These are phyloP conservation scores for Acrocyrtus sp. DNA, from an alignment of 2,888 invertebrate genomes.

Conservation along the genomic window DNA sequence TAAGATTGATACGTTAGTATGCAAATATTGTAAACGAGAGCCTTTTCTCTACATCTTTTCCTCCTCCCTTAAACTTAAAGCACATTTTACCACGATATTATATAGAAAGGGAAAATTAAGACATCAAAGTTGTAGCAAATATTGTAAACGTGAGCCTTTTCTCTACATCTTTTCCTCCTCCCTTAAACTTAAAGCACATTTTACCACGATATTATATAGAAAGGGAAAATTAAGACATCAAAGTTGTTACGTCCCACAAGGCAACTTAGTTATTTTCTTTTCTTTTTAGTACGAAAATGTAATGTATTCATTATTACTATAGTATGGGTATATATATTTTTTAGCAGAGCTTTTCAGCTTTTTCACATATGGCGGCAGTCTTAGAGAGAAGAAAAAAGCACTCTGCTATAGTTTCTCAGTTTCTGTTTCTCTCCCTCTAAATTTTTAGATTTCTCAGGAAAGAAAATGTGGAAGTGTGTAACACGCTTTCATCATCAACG, in stretches of 20 bases:
- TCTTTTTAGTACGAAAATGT: background rate
- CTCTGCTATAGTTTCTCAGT: no score
- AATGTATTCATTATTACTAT: slow-evolving; percentile 24
- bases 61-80: no score
- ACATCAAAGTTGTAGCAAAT: slow-evolving; percentile 60
- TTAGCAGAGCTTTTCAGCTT: background rate
- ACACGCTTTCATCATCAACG: slow-evolving; percentile 12
- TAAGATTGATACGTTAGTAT: no score
- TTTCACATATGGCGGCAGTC: background rate
- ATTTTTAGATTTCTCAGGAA: no score
- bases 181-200: no score
- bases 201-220: slow-evolving; percentile 7
- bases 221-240: slow-evolving; percentile 60
- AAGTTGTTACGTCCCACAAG: slow-evolving; percentile 54
- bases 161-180: background rate
- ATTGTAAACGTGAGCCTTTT: no score
- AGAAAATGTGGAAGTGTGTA: background rate
- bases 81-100: background rate
- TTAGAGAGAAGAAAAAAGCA: background rate
- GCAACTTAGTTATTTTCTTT: slow-evolving; percentile 31
- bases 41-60: background rate
- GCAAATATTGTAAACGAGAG: no score
- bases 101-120: slow-evolving; percentile 49
- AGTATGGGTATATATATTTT: background rate
- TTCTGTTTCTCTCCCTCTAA: no score